A percentile compares a stretch with the other conserved stretches of the same genome.
Evolutionary conservation across 1,140 invertebrate genomes (phyloP).

Genomic region (Eueides isabella): DNA sequence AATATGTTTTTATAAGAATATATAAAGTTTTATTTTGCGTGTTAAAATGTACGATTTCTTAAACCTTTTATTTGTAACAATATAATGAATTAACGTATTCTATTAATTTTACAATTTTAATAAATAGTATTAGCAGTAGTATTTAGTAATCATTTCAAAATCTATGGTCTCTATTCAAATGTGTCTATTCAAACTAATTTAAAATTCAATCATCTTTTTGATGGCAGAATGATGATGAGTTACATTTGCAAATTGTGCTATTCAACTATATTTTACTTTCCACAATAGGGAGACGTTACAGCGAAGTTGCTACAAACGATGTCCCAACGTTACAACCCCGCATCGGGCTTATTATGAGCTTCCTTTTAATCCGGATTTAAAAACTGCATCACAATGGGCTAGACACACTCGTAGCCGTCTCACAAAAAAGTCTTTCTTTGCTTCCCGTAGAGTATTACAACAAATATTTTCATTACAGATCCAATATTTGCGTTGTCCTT

Average conservation of each 20-base stretch:
- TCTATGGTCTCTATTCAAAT: not conserved
- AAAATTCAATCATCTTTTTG: slow-evolving; percentile 6
- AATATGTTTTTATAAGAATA: too few relatives aligned
- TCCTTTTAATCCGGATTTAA: slow-evolving; percentile 76
- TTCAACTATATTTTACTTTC: slow-evolving; percentile 35
- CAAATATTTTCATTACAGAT: slow-evolving; percentile 79
- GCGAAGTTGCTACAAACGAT: slow-evolving; percentile 42
- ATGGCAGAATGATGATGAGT: slow-evolving; percentile 22
- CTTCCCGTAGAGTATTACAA: slow-evolving; percentile 60
- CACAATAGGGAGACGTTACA: slow-evolving; percentile 44
- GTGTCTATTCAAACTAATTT: not conserved
- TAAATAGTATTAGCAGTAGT: too few relatives aligned
- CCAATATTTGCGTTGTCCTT: slow-evolving; percentile 68
- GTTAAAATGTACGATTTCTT: too few relatives aligned
- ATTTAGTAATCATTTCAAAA: too few relatives aligned
- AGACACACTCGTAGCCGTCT: slow-evolving; percentile 62
- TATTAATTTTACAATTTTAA: too few relatives aligned
- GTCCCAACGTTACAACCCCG: slow-evolving; percentile 48
- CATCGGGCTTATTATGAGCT: slow-evolving; percentile 69
- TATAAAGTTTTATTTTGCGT: too few relatives aligned
- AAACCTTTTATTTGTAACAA: too few relatives aligned
- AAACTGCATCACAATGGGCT: slow-evolving; percentile 74
- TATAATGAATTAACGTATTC: too few relatives aligned
- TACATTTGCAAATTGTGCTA: slow-evolving; percentile 37
- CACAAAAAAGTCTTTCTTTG: slow-evolving; percentile 60